These are phyloP conservation scores for Cyphomyrus discorhynchus DNA, from an alignment of 2,113 vertebrate species.

Conservation along the genomic window DNA sequence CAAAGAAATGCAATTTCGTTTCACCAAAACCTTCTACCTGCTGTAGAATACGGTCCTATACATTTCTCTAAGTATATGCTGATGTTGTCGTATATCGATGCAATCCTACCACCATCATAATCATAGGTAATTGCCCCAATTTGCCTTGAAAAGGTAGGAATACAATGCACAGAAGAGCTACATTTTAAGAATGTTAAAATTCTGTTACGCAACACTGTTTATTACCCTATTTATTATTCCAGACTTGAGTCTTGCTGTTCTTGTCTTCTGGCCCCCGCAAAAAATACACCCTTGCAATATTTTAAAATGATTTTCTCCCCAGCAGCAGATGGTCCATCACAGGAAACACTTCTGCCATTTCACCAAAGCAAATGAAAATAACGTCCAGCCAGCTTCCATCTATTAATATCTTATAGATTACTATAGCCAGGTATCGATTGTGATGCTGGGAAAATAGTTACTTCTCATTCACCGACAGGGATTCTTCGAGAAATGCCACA, in stretches of 20 bases:
- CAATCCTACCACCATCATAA: background rate
- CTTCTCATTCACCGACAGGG: constrained; percentile 1
- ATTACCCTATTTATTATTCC: constrained; percentile 2
- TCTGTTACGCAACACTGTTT: background rate
- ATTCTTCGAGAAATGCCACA: background rate
- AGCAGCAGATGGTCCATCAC: background rate
- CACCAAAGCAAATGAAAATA: background rate
- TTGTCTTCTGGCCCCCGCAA: constrained; percentile 2
- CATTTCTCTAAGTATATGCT: background rate
- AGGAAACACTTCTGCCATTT: background rate
- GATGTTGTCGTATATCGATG: background rate
- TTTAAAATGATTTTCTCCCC: constrained; percentile 1
- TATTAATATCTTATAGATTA: background rate
- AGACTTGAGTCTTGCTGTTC: background rate
- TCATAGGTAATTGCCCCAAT: background rate
- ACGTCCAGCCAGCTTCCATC: background rate
- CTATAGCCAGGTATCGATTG: constrained; percentile 1
- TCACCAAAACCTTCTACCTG: background rate
- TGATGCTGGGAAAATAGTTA: background rate
- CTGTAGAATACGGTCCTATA: background rate
- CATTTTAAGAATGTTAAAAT: background rate
- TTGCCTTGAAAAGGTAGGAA: background rate
- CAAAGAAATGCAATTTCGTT: background rate
- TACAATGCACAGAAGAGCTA: background rate
- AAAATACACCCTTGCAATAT: background rate